phyloP scores from a whole-genome alignment of 2,888 invertebrate species.

The Epinotia nisella region DNA sequence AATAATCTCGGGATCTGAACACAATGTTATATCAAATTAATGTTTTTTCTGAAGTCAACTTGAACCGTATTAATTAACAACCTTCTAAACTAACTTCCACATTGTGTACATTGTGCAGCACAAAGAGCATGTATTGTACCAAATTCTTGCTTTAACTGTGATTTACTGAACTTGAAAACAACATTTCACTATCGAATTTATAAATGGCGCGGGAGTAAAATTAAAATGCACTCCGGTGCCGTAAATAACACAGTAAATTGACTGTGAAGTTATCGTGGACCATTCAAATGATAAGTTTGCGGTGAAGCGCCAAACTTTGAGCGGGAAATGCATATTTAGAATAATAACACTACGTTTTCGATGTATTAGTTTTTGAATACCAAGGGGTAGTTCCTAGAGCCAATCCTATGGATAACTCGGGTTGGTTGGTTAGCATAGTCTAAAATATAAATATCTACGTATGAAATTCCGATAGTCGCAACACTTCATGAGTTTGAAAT shows the following conservation, averaged over 20 bases:
- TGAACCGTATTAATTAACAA: too few relatives aligned
- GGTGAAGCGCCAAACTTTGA: slow-evolving; percentile 47
- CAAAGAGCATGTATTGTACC: not conserved
- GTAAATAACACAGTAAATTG: slow-evolving; percentile 54
- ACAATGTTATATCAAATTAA: too few relatives aligned
- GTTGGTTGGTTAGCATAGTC: too few relatives aligned
- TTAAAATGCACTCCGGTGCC: slow-evolving; percentile 49
- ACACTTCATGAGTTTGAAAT: too few relatives aligned
- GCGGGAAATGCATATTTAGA: slow-evolving; percentile 44
- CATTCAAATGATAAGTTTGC: slow-evolving; percentile 49
- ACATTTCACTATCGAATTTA: slow-evolving; percentile 48
- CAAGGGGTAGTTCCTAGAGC: not conserved
- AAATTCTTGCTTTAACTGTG: not conserved
- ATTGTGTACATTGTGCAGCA: not conserved
- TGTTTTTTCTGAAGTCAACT: too few relatives aligned
- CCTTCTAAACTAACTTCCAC: not conserved
- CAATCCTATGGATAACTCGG: not conserved
- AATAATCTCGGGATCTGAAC: too few relatives aligned
- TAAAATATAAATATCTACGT: too few relatives aligned
- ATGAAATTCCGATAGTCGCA: too few relatives aligned
- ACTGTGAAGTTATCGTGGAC: slow-evolving; percentile 54
- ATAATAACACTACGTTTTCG: slow-evolving; percentile 38
- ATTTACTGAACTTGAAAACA: slow-evolving; percentile 33
- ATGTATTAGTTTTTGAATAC: slow-evolving; percentile 7
- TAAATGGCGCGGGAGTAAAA: slow-evolving; percentile 48